Conservation (phyloP, 2,113 vertebrate species). For the Kryptolebias marmoratus region DNA sequence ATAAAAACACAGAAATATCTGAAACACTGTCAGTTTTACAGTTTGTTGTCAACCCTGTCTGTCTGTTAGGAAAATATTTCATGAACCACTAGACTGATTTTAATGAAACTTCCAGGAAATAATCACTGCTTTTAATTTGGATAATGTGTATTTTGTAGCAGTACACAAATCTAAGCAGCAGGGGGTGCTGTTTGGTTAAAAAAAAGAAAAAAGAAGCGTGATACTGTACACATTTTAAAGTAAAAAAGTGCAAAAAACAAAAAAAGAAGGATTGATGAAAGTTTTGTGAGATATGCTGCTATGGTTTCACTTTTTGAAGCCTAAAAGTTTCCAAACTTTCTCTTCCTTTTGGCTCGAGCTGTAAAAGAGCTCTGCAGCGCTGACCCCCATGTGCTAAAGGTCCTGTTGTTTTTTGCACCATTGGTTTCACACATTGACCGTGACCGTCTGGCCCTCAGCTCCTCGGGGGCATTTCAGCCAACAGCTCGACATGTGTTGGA, state of each 20-base stretch:
- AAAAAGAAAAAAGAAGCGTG: neutral
- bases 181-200: constrained; percentile 37
- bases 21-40: too few relatives aligned
- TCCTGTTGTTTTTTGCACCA: constrained; percentile 54
- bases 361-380: constrained; percentile 5
- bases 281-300: too few relatives aligned
- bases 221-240: neutral
- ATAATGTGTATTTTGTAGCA: constrained; percentile 1
- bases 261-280: neutral
- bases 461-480: constrained; percentile 28
- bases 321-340: neutral
- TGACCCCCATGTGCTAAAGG: constrained; percentile 42
- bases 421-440: constrained; percentile 65
- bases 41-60: too few relatives aligned
- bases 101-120: too few relatives aligned
- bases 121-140: too few relatives aligned
- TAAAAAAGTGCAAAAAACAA: neutral
- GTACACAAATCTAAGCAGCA: constrained; percentile 16
- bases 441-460: constrained; percentile 52
- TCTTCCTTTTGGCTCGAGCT: neutral
- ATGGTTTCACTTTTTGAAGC: neutral
- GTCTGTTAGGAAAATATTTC: too few relatives aligned
- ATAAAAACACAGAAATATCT: too few relatives aligned
- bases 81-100: too few relatives aligned
- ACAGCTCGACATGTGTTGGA: constrained; percentile 32